Evolutionary conservation across 1,140 invertebrate species (phyloP).

Genomic region (Drosophila orena): DNA sequence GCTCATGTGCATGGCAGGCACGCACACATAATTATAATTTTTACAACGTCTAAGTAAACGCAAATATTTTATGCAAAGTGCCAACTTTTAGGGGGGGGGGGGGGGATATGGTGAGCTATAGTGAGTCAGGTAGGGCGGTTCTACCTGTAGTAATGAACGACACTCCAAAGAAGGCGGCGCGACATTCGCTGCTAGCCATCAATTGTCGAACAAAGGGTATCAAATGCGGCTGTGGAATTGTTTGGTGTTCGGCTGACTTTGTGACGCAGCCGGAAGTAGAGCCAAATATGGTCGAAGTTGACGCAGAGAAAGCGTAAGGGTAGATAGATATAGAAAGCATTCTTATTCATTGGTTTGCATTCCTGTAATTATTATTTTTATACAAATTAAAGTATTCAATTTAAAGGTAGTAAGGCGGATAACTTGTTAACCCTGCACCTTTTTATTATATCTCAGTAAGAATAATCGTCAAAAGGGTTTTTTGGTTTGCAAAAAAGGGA

Average conservation of each 20-base stretch:
- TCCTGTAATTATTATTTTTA: no score
- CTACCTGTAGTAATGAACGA: constrained; percentile 67
- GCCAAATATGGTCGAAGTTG: neutral
- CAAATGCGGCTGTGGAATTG: neutral
- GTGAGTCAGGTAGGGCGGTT: constrained; percentile 13
- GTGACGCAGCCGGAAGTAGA: constrained; percentile 15
- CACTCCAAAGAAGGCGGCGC: constrained; percentile 64
- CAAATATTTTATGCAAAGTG: constrained; percentile 74
- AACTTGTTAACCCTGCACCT: no score
- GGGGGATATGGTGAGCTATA: neutral
- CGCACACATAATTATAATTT: constrained; percentile 82
- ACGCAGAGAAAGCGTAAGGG: constrained; percentile 15
- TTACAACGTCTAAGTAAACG: constrained; percentile 81
- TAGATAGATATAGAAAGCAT: neutral
- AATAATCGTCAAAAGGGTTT: no score
- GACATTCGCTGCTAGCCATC: constrained; percentile 29
- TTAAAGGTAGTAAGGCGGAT: no score
- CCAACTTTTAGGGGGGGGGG: constrained; percentile 23
- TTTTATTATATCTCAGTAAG: no score
- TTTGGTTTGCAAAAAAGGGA: neutral
- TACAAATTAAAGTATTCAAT: no score
- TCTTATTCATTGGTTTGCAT: neutral
- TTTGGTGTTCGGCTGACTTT: neutral
- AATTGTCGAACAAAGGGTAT: constrained; percentile 49
- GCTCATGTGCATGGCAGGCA: constrained; percentile 58